Percentiles rank a stretch among this genome's conserved stretches.
phyloP scores from a whole-genome alignment of 2,797 vertebrate species.

The Lagorchestes hirsutus region DNA sequence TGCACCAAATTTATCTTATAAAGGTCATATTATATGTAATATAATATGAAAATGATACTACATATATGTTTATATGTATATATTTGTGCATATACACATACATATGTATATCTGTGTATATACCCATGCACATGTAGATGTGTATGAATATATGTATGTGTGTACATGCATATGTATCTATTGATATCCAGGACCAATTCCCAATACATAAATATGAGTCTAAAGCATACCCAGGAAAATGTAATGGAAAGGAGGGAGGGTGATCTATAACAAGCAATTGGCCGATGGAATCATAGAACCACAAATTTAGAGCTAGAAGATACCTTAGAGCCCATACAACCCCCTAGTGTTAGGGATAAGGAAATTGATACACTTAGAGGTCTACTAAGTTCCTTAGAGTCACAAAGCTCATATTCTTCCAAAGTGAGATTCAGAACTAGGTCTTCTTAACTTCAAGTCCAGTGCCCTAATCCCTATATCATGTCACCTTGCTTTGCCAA shows the following conservation, averaged over 20 bases:
- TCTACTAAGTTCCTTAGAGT: not conserved
- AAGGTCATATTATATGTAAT: not conserved
- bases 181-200: not conserved
- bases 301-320: not conserved
- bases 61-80: not conserved
- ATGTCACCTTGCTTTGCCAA: not conserved
- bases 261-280: not conserved
- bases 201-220: not conserved
- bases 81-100: too few relatives aligned
- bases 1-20: not conserved
- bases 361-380: slow-evolving; percentile 17
- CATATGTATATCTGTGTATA: not conserved
- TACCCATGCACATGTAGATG: not conserved
- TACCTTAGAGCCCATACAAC: not conserved
- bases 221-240: not conserved
- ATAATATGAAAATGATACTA: not conserved
- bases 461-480: not conserved
- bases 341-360: not conserved
- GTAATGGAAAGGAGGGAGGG: not conserved
- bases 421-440: not conserved
- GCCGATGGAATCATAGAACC: not conserved
- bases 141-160: too few relatives aligned
- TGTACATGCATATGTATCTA: not conserved
- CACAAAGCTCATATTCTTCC: not conserved
- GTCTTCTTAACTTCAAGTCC: not conserved